Evolutionary conservation across 2,113 vertebrate genomes (phyloP).

Genomic region (Stigmatopora nigra): DNA sequence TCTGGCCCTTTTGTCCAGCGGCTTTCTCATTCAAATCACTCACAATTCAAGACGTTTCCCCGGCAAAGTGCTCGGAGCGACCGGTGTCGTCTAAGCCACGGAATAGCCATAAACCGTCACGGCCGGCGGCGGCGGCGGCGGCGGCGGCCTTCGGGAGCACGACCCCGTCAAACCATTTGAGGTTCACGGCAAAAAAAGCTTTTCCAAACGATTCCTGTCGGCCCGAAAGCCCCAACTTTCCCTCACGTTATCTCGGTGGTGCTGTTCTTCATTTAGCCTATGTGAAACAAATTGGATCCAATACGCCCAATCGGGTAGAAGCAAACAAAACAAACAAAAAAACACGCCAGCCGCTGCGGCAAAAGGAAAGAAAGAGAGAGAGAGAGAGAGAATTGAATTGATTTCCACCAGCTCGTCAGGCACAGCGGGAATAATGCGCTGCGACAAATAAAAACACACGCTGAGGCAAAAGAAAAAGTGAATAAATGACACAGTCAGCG

Average conservation of each 20-base stretch:
- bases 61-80: conserved; percentile 29
- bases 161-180: too few species aligned
- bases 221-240: too few species aligned
- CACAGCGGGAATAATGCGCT: conserved; percentile 36
- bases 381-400: conserved; percentile 39
- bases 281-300: not conserved
- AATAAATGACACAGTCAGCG: conserved; percentile 31
- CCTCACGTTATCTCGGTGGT: not conserved
- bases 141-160: too few species aligned
- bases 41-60: conserved; percentile 64
- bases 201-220: not conserved
- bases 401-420: conserved; percentile 35
- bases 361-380: conserved; percentile 9
- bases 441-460: conserved; percentile 44
- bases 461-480: conserved; percentile 29
- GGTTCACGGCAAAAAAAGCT: too few species aligned
- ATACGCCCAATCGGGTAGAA: not conserved
- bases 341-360: conserved; percentile 31
- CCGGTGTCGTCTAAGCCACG: not conserved
- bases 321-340: conserved; percentile 22
- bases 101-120: not conserved
- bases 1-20: conserved; percentile 59
- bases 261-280: not conserved
- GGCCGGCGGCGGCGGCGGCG: too few species aligned
- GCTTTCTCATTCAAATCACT: conserved; percentile 73